Base-by-base conservation (phyloP, 1,140 invertebrate genomes). In the Pantala flavescens region DNA sequence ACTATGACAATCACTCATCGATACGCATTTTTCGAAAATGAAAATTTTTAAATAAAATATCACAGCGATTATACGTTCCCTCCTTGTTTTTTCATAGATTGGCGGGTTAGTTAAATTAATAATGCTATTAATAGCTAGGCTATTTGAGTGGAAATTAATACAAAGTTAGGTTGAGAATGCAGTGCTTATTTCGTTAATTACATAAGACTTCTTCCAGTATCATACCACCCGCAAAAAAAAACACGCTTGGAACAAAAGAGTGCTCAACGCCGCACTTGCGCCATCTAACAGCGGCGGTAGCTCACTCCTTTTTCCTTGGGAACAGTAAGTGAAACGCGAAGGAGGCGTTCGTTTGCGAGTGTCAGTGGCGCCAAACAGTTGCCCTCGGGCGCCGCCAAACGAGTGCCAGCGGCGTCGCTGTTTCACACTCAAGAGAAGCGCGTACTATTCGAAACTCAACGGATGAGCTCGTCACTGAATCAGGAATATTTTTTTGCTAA, bases 271-370 rank as follows among this genome's bases (percentile, higher is more conserved):
- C 49, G 3, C 49, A 63, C 49, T 63, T 19, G 49, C 14, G 49
- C 49, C 49, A 63, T 63, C 49, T 63, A 19, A 21, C 49, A 63
- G 49, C 49, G 49, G 49, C 14, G 49, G n/a, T 1, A 16, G 49
- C 49, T 63, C 49, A 63, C 49, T 63, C 49, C 49, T 63, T 63
- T 63, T 63, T 63, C 49, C 49, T 63, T 14, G 49, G 49, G 49
- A 63, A 63, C 49, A 63, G 49, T 63, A 7, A 3, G 3, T 63
- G 49, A 63, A 63, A 16, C 49, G 49, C 16, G n/a, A 63, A 63
- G 49, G 49, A 63, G 49, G 49, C 49, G 49, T 63, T 63, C n/a
- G 16, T 63, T 16, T 21, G 49, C 49, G 49, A 63, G 49, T 16
- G n/a, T 63, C 49, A 21, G 49, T 63, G 49, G 49, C 49, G 49